Evolutionary conservation across 2,113 vertebrate genomes (phyloP), one percentile per base, ranked within the genome.

Genomic region (Brevimyrus niger): DNA sequence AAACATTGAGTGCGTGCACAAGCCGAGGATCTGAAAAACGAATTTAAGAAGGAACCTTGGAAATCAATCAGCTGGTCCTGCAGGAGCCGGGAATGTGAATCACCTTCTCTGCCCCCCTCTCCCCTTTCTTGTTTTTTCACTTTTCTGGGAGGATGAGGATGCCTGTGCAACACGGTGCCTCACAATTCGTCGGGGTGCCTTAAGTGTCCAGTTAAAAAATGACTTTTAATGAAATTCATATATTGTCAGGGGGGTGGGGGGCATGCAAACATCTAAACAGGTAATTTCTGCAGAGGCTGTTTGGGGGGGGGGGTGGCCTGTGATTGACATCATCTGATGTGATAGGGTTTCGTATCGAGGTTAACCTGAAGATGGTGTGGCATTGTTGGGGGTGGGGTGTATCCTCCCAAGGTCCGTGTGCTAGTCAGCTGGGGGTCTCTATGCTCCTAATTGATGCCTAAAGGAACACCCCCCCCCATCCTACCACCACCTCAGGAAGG

Each of bases 401-500:
- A 31, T 85, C 83, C 1, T 48, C 42, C 61, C 23, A 31, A 31
- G 61, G 61, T 9, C 27, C 11, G 3, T 35, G 11, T 35, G 69
- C 69, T 76, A 65, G 61, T 65, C n/a, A 11, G 31, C 27, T 73
- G 65, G 31, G 15, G 31, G 94, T 94, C 95, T 95, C 94, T 90
- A 84, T 93, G 94, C 94, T 95, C 93, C 93, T 96, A 96, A 96
- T 95, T 96, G 95, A 96, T 96, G 96, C 95, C 95, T 96, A 96
- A 96, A 96, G 94, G 95, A 95, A 94, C 44, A 10, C 19, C 80
- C 80, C 80, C 80, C 76, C 82, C 38, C 38, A 38, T 17, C 15
- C 38, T 44, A 27, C 3, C 47, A 27, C 5, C 85, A 15, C 27
- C 4, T 3, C 35, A 38, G 90, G 95, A 94, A 95, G 91, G 93